These are phyloP conservation scores for Pyrocoelia pectoralis DNA, from an alignment of 2,888 invertebrate species.

Conservation along the genomic window DNA sequence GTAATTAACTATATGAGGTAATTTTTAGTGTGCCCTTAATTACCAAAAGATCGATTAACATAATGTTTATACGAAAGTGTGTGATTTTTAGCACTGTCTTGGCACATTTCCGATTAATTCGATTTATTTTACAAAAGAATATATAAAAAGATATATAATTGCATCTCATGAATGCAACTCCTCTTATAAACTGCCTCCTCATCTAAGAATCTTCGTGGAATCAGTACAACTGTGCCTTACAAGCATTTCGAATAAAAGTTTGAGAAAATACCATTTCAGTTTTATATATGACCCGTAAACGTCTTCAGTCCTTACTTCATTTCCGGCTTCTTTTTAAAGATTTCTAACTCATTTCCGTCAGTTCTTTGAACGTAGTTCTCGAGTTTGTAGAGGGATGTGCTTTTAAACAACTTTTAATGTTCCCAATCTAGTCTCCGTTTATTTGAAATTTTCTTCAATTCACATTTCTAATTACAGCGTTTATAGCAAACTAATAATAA, in stretches of 20 bases:
- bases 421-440: neutral
- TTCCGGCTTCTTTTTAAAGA: slow-evolving; percentile 41
- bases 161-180: too few species aligned
- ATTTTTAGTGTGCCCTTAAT: too few species aligned
- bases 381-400: slow-evolving; percentile 13
- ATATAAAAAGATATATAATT: too few species aligned
- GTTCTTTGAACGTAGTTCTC: slow-evolving; percentile 27
- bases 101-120: too few species aligned
- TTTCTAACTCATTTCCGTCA: slow-evolving; percentile 38
- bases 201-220: too few species aligned
- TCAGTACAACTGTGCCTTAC: too few species aligned
- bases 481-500: neutral
- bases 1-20: too few species aligned
- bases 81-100: too few species aligned
- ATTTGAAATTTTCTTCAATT: neutral
- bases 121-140: too few species aligned
- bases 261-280: neutral
- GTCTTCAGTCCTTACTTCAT: slow-evolving; percentile 42
- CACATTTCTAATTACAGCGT: neutral
- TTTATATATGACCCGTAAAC: slow-evolving; percentile 10
- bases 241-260: neutral
- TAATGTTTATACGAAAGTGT: too few species aligned
- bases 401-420: neutral
- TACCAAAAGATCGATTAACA: too few species aligned
- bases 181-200: too few species aligned